Evolutionary conservation across 2,888 invertebrate species (phyloP), one percentile per base, ranked within the genome.

Genomic region (Ephialtes manifestator): DNA sequence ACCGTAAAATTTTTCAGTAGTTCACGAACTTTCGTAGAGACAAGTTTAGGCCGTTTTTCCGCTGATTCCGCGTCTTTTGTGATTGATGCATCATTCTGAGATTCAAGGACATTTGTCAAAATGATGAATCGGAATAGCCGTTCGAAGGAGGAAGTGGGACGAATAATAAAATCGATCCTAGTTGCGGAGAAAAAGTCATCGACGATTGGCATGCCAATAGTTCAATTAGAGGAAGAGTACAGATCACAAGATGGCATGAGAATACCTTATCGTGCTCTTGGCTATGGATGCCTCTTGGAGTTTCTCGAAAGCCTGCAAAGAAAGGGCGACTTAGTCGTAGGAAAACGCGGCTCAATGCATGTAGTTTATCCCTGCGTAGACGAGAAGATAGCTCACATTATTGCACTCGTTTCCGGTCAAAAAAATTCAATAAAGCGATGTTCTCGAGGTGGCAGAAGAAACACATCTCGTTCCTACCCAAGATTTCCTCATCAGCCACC

Each of bases 191-290:
- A 84, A 53, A 80, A 76, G 4, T 11, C 51, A 0, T 8, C 28
- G 11, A 67, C 63, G 0, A 53, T 60, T 0, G 85, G 85, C 13
- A 74, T 88, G 1, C 81, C 87, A 0, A 7, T 90, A 0, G n/a
- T 15, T 0, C 35, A 63, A 11, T 55, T 91, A 10, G 88, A 89
- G 13, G 7, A 24, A 1, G 86, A 90, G n/a, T 93, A 90, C 46
- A 60, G 35, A n/a, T 87, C 89, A 0, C 13, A 55, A 7, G 90
- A 89, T 11, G 89, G 87, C 0, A 78, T 75, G 15, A 13, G 72
- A 5, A 91, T 93, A 79, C 93, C 93, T 0, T 92, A 83, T 63
- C 85, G 77, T 20, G 58, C 85, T 0, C 88, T 90, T 0, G 90
- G 90, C 7, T 87, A 74, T 72, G 0, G 53, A 0, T 82, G 81